Evolutionary conservation across 2,888 invertebrate genomes (phyloP).

Genomic region (Nomada ferruginata): DNA sequence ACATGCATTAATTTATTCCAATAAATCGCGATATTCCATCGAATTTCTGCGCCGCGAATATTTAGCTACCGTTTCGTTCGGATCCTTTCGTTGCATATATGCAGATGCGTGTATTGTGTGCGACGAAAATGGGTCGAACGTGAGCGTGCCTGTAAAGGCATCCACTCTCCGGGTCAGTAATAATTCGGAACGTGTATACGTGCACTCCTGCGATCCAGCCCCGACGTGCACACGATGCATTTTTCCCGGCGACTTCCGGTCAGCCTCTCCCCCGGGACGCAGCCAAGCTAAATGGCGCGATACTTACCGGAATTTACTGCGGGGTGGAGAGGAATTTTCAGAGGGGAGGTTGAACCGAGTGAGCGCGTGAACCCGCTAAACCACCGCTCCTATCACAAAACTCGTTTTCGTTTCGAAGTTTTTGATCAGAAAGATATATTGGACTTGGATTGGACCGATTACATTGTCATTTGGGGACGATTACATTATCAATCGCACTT

Average conservation of each 20-base stretch:
- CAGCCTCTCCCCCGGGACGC: slow-evolving; percentile 35
- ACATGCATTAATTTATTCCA: too few species aligned
- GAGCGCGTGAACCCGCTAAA: not conserved
- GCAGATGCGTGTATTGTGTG: slow-evolving; percentile 14
- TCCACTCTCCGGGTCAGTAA: slow-evolving; percentile 52
- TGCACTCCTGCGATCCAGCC: slow-evolving; percentile 38
- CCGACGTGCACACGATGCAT: slow-evolving; percentile 58
- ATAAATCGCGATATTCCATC: too few species aligned
- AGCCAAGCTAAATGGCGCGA: slow-evolving; percentile 32
- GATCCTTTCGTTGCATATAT: not conserved
- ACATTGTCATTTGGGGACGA: too few species aligned
- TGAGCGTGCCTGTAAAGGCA: slow-evolving; percentile 55
- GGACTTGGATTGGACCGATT: too few species aligned
- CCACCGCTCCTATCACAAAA: slow-evolving; percentile 11
- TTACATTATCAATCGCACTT: slow-evolving; percentile 49
- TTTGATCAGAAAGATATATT: too few species aligned
- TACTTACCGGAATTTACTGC: slow-evolving; percentile 33
- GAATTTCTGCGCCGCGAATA: too few species aligned
- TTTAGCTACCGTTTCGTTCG: too few species aligned
- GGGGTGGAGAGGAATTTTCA: slow-evolving; percentile 30
- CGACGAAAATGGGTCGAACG: slow-evolving; percentile 59
- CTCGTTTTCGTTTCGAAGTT: too few species aligned
- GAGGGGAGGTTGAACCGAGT: not conserved
- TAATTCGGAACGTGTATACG: slow-evolving; percentile 57
- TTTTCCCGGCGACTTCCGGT: slow-evolving; percentile 63